Evolutionary conservation across 1,140 invertebrate species (phyloP).

Genomic region (Drosophila ironensis): DNA sequence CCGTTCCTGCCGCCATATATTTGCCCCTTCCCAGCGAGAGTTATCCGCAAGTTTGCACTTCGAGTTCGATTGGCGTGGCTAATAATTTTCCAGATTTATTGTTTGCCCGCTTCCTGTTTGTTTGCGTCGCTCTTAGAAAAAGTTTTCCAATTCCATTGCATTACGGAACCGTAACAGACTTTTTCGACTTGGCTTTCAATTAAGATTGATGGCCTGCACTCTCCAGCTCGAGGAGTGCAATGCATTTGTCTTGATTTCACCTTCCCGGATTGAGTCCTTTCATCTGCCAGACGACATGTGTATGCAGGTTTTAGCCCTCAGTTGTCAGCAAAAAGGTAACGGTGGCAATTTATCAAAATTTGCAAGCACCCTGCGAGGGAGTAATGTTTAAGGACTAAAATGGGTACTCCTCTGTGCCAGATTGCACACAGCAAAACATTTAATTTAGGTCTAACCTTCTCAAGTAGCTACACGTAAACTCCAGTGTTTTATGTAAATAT

Average conservation of each 20-base stretch:
- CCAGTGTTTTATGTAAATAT: no score
- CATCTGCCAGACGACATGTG: conserved; percentile 38
- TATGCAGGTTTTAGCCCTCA: conserved; percentile 6
- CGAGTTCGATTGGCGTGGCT: conserved; percentile 47
- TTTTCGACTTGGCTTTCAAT: conserved; percentile 30
- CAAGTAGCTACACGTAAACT: no score
- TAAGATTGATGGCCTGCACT: conserved; percentile 43
- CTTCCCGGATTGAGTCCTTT: conserved; percentile 45
- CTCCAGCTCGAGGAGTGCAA: background rate
- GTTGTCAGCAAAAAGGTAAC: no score
- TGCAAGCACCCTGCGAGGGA: conserved; percentile 29
- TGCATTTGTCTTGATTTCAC: conserved; percentile 74
- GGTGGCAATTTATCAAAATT: conserved; percentile 78
- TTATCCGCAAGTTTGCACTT: conserved; percentile 40
- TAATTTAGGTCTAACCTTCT: no score
- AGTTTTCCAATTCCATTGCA: conserved; percentile 25
- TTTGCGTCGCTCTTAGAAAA: conserved; percentile 13
- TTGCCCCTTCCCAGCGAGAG: background rate
- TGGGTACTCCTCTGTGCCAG: no score
- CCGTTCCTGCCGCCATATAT: background rate
- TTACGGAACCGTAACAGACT: background rate
- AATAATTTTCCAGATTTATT: conserved; percentile 71
- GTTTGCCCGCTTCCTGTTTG: conserved; percentile 28
- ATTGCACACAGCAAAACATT: no score
- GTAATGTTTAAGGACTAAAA: no score